Conservation (phyloP, 1,140 invertebrate species). For the Euura saliciscinereae region DNA sequence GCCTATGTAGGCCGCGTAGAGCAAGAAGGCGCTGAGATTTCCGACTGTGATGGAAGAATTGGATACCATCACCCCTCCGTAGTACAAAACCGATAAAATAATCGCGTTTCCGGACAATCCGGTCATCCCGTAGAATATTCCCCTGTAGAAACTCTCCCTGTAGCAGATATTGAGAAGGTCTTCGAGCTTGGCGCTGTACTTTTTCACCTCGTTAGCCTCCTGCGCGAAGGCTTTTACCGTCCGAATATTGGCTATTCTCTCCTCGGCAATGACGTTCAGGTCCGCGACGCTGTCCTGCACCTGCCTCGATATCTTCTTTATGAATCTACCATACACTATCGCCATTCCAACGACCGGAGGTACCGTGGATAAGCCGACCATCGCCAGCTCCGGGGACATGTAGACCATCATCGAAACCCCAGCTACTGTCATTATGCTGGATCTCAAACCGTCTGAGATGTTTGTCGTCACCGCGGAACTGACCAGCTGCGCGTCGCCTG, state of each 20-base stretch:
- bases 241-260: constrained; percentile 91
- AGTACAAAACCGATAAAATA: constrained; percentile 91
- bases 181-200: constrained; percentile 74
- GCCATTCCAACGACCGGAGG: constrained; percentile 86
- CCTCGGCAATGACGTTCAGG: constrained; percentile 88
- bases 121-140: constrained; percentile 91
- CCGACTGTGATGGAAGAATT: constrained; percentile 85
- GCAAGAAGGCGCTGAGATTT: constrained; percentile 86
- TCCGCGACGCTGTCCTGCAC: constrained; percentile 85
- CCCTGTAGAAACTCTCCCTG: constrained; percentile 85
- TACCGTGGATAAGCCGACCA: constrained; percentile 85
- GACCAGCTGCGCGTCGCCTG: constrained; percentile 88
- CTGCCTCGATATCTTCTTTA: constrained; percentile 82
- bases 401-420: constrained; percentile 96
- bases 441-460: constrained; percentile 91
- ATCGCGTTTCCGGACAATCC: constrained; percentile 93
- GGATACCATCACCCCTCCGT: constrained; percentile 88
- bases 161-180: constrained; percentile 81
- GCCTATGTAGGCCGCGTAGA: constrained; percentile 93
- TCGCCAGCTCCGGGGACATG: constrained; percentile 85
- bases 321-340: constrained; percentile 88
- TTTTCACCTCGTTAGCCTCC: constrained; percentile 77
- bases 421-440: constrained; percentile 81
- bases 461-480: constrained; percentile 92
- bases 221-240: constrained; percentile 93